Evolutionary conservation across 2,113 vertebrate species (phyloP).

Genomic region (Syngnathus floridae): DNA sequence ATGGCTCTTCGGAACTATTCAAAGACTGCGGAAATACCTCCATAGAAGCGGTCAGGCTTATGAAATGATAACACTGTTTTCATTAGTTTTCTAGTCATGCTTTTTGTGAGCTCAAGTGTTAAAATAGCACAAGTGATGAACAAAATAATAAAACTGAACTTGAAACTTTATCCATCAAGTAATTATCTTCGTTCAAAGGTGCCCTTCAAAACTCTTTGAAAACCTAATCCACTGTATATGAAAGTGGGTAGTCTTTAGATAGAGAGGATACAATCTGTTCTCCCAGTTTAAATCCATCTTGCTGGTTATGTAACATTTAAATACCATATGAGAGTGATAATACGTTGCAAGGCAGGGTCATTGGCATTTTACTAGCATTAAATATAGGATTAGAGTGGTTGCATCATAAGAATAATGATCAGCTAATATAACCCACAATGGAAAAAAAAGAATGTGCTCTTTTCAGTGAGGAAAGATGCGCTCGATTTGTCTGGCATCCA

Average conservation of each 20-base stretch:
- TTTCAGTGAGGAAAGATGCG: not conserved
- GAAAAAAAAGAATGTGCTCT: not conserved
- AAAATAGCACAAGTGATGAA: not conserved
- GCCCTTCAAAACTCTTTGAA: conserved; percentile 13
- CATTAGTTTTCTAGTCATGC: not conserved
- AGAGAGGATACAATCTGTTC: conserved; percentile 11
- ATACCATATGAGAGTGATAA: conserved; percentile 30
- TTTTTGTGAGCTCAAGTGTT: not conserved
- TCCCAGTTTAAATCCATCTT: conserved; percentile 14
- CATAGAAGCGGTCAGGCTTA: not conserved
- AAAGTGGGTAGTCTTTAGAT: not conserved
- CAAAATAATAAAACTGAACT: not conserved
- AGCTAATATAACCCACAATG: conserved; percentile 18
- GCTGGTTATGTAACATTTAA: conserved; percentile 49
- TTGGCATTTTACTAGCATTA: conserved; percentile 36
- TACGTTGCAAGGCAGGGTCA: conserved; percentile 16
- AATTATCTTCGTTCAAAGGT: not conserved
- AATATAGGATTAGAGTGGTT: conserved; percentile 45
- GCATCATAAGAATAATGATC: conserved; percentile 30
- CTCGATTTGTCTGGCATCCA: not conserved
- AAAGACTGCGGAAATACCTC: not conserved
- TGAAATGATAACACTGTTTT: conserved; percentile 1
- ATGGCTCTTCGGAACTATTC: not conserved
- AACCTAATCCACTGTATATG: conserved; percentile 1
- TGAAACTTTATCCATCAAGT: not conserved